A percentile compares a stretch with the other conserved stretches of the same genome.
Conservation (phyloP, 2,888 invertebrate species). For the Proisotoma minuta region DNA sequence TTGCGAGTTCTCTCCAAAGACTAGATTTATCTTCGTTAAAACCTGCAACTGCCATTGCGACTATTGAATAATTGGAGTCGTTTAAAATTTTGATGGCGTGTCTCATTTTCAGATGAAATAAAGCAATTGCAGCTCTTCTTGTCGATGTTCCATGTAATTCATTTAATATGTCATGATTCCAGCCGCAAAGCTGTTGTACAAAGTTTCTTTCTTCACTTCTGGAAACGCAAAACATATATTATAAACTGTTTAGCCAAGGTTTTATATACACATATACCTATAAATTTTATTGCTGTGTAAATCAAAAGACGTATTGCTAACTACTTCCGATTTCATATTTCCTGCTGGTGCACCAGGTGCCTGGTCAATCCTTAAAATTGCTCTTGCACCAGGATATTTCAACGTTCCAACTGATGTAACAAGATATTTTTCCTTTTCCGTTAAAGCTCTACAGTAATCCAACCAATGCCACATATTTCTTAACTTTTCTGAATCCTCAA, state of each 20-base stretch:
- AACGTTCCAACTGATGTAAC: constrained; percentile 35
- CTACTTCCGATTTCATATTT: constrained; percentile 43
- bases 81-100: constrained; percentile 80
- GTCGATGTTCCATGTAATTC: constrained; percentile 60
- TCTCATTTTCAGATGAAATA: constrained; percentile 80
- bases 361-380: constrained; percentile 37
- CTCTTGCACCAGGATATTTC: constrained; percentile 44
- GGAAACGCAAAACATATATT: constrained; percentile 18
- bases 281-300: constrained; percentile 43
- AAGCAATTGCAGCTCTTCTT: constrained; percentile 84
- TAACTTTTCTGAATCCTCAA: constrained; percentile 63
- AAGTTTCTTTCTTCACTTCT: constrained; percentile 71
- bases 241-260: background rate
- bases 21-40: constrained; percentile 78
- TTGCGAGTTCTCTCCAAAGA: constrained; percentile 72
- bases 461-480: constrained; percentile 81
- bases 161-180: constrained; percentile 73
- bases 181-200: constrained; percentile 81
- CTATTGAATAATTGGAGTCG: constrained; percentile 51
- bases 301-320: constrained; percentile 45
- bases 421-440: constrained; percentile 54
- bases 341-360: constrained; percentile 16
- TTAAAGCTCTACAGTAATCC: constrained; percentile 64
- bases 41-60: constrained; percentile 53
- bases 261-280: constrained; percentile 23